Evolutionary conservation across 2,888 invertebrate species (phyloP), one percentile per base, ranked within the genome.

Genomic region (Thymelicus lineola): DNA sequence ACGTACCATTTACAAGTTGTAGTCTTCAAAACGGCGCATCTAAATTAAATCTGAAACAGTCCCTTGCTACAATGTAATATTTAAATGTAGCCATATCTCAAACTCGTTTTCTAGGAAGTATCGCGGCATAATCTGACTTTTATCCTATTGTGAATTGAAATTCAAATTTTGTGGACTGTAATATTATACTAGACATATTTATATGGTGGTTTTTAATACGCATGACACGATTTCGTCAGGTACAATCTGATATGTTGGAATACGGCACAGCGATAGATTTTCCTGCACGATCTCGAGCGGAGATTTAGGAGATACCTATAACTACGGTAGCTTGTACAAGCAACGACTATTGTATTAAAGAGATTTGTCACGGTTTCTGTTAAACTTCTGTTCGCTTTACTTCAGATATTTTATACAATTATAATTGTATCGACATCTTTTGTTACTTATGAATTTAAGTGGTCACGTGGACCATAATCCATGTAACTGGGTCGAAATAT

Each of bases 201-300:
- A 66, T 70, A 66, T 20, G 46, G 65, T 45, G 62, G 66, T 80
- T 82, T 80, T 87, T 87, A 88, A 88, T 88, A 83, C 86, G 74
- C 81, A 72, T 78, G 76, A 81, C 89, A 90, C 89, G 90, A 88
- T 79, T 86, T 84, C 75, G 79, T 78, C 74, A 76, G 73, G 75
- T 76, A 82, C 81, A 81, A 88, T 86, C 85, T 85, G 84, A 87
- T 86, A 80, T 79, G 70, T 74, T 69, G 71, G 57, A 64, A 59
- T 70, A 64, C 69, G 68, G 67, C 73, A 74, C 70, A 69, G 72
- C 75, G 72, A 75, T 77, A 77, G 82, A 87, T 88, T 88, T 89
- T 84, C 86, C 82, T 84, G 84, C 85, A 85, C 83, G 85, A 87
- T 86, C 81, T 86, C 76, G 75, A 76, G 77, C 76, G 80, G 83